These are phyloP conservation scores for Scytalopus superciliaris DNA, from an alignment of 2,113 vertebrate genomes.

Conservation along the genomic window DNA sequence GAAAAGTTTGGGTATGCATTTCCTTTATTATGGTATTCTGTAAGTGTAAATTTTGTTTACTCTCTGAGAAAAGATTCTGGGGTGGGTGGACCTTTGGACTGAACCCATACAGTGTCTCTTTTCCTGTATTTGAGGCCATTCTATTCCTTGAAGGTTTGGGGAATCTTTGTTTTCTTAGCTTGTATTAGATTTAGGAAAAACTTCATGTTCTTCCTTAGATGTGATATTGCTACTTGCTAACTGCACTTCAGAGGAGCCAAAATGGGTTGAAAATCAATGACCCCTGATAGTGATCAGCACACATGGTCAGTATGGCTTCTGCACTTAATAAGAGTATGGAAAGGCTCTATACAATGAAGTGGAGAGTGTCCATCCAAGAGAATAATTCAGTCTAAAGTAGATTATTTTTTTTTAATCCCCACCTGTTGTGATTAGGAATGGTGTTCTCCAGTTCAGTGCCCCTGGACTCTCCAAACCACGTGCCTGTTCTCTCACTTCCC, in stretches of 20 bases:
- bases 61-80: not conserved
- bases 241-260: not conserved
- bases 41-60: not conserved
- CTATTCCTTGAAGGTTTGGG: not conserved
- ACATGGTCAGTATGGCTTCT: not conserved
- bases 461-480: not conserved
- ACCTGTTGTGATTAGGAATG: not conserved
- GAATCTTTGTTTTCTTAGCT: not conserved
- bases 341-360: not conserved
- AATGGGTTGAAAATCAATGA: not conserved
- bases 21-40: not conserved
- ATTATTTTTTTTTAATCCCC: not conserved
- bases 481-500: rapidly evolving
- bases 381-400: not conserved
- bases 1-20: not conserved
- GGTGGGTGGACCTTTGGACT: not conserved
- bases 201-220: not conserved
- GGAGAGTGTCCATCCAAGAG: not conserved
- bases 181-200: not conserved
- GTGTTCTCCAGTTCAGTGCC: not conserved
- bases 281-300: not conserved
- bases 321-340: not conserved
- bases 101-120: not conserved
- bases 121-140: not conserved
- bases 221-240: not conserved